A percentile compares a stretch with the other conserved stretches of the same genome.
phyloP scores from a whole-genome alignment of 2,797 vertebrate species.

The Ctenopoma multispine region DNA sequence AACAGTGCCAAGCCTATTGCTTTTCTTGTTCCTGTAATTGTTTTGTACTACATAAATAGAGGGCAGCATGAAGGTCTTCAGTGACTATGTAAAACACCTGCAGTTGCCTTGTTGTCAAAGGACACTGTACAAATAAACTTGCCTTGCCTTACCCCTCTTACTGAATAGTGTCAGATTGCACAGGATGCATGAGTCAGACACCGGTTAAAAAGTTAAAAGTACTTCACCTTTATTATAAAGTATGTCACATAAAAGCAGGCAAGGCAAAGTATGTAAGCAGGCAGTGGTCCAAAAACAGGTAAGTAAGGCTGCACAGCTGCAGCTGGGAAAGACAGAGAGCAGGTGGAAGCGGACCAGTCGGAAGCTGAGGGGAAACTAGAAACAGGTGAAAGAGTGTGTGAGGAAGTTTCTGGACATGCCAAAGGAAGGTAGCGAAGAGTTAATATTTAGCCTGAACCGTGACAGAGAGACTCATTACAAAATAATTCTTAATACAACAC shows the following conservation, averaged over 20 bases:
- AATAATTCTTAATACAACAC: background rate
- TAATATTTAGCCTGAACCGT: background rate
- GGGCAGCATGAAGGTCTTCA: background rate
- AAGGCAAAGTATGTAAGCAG: background rate
- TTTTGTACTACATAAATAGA: slow-evolving; percentile 8
- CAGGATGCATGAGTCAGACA: background rate
- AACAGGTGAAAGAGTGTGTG: background rate
- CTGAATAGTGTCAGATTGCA: background rate
- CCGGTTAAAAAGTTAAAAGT: background rate
- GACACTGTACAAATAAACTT: background rate
- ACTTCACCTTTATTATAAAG: background rate
- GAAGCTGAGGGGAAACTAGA: background rate
- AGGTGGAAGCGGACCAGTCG: no score
- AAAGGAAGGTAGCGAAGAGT: background rate
- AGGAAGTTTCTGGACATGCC: background rate
- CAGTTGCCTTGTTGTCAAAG: background rate
- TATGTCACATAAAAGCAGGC: background rate
- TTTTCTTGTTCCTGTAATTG: slow-evolving; percentile 26
- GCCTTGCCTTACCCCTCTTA: background rate
- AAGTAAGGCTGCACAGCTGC: background rate
- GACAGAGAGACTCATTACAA: background rate
- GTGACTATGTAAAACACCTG: background rate
- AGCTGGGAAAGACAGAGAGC: no score
- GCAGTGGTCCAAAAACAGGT: background rate
- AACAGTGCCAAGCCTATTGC: background rate